Percentiles rank a stretch among this genome's conserved stretches.
Conservation (phyloP, 2,797 vertebrate species). For the Parotocinclus haroldoi region DNA sequence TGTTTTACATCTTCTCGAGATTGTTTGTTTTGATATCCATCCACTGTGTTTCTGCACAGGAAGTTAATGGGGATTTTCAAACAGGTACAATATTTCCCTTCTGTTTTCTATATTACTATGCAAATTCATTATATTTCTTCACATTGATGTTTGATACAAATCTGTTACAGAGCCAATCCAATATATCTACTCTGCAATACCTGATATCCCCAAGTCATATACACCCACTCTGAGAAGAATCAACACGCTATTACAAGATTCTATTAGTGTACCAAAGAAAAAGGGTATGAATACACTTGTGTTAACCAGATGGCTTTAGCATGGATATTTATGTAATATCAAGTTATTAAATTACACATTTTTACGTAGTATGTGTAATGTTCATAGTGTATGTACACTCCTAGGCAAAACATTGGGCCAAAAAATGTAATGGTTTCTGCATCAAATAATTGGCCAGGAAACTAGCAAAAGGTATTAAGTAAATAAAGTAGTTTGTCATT, state of each 20-base stretch:
- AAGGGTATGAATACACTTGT: conserved; percentile 73
- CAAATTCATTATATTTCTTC: background rate
- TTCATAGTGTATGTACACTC: too few species aligned
- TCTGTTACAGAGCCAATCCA: conserved; percentile 72
- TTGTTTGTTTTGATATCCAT: conserved; percentile 53
- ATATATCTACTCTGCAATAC: conserved; percentile 73
- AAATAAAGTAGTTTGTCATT: too few species aligned
- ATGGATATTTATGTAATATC: too few species aligned
- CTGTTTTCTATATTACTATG: conserved; percentile 6
- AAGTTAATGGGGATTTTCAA: conserved; percentile 73
- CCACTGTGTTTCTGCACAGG: conserved; percentile 75
- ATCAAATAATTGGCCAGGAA: too few species aligned
- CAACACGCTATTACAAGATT: conserved; percentile 39
- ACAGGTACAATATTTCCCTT: conserved; percentile 72
- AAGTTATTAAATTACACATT: too few species aligned
- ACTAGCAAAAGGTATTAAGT: too few species aligned
- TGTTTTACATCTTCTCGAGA: conserved; percentile 26
- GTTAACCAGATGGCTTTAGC: background rate
- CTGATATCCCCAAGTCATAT: conserved; percentile 73
- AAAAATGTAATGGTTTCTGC: too few species aligned
- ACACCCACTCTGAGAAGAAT: conserved; percentile 65
- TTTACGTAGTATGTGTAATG: too few species aligned
- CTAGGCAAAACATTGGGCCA: too few species aligned
- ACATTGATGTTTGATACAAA: conserved; percentile 13
- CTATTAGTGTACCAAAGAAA: conserved; percentile 73